Evolutionary conservation across 2,113 vertebrate genomes (phyloP), one percentile per base, ranked within the genome.

Genomic region (Cinclus mexicanus): DNA sequence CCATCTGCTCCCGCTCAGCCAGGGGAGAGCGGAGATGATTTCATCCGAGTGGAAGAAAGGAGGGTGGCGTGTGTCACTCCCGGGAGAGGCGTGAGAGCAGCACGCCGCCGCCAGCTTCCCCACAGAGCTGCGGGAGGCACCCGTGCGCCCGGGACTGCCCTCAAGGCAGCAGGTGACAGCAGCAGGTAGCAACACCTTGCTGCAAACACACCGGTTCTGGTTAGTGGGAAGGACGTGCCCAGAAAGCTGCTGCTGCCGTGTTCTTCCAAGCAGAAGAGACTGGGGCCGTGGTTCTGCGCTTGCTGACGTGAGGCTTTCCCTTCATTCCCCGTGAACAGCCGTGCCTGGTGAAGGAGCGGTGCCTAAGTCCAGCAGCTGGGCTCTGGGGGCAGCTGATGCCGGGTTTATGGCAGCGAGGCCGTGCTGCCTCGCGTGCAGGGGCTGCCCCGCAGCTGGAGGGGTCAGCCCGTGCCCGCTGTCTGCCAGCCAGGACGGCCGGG

Each of bases 401-500:
- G 37, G 46, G 59, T 39, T 39, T 12, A 11, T 1, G 29, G 93
- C 76, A 44, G 88, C 22, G 0, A 47, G 87, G 76, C 41, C 5
- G 6, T 14, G 87, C 55, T 64, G 88, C 67, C 71, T 89, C 47
- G 10, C 22, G 52, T 91, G 93, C 67, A 23, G 84, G 57, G 57
- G 84, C 81, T 80, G 84, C 85, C 74, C 33, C 93, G 61, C 93
- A 94, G 93, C 91, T 67, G 83, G 91, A 96, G 79, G 56, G 79
- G 89, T 94, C 91, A 92, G 37, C 56, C 42, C 3, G 6, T 2
- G 33, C 90, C 67, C 3, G 14, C 61, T 57, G 47, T 26, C 24
- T 8, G 5, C 89, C 41, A 26, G 57, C 57, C 77, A 6, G 14
- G 31, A 35, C 6, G 24, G 93, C 82, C 55, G 3, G 2, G 85